Base-by-base conservation (phyloP, 2,797 vertebrate genomes). In the Chaetodon trifasciatus region DNA sequence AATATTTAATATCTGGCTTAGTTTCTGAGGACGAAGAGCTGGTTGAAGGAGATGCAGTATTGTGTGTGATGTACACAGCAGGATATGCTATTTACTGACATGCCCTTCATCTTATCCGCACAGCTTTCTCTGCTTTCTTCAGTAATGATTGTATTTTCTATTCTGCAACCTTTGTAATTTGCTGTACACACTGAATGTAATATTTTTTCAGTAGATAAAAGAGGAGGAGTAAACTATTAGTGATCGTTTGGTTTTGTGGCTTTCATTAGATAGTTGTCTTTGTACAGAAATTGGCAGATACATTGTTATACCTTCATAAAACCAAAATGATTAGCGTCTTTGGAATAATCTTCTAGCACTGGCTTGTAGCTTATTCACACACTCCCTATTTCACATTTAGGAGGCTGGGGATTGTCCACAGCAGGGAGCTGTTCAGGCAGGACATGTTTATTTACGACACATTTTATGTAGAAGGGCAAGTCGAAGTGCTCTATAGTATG, bases 1-100 rank as follows among this genome's bases (percentile, higher is more conserved):
- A 63, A 74, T 82, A 61, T 81, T 75, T 65, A 52, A 69, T 68
- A 55, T 76, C 39, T 78, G 55, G 61, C 76, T 70, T 65, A 28
- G 39, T 61, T 66, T 82, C 16, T 9, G 32, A n/a, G 15, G 50
- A 28, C 42, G 11, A 37, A 28, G 46, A 63, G 57, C 21, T 32
- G 56, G 50, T 55, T 70, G 44, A 42, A 72, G 60, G 61, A 57
- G 19, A 63, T 46, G 65, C 16, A 21, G n/a, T 35, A 19, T 44
- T 56, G 56, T 70, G 47, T 65, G 32, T 56, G 58, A 82, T 72
- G 50, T 62, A 64, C 62, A 74, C 67, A 81, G 71, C 63, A 42
- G 35, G 66, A 32, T 81, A 73, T 78, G 12, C 52, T 35, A 65
- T 83, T 80, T 56, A 70, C 44, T 7, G 50, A 52, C 5, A 1